phyloP scores from a whole-genome alignment of 2,888 invertebrate species.

The Allygus modestus region DNA sequence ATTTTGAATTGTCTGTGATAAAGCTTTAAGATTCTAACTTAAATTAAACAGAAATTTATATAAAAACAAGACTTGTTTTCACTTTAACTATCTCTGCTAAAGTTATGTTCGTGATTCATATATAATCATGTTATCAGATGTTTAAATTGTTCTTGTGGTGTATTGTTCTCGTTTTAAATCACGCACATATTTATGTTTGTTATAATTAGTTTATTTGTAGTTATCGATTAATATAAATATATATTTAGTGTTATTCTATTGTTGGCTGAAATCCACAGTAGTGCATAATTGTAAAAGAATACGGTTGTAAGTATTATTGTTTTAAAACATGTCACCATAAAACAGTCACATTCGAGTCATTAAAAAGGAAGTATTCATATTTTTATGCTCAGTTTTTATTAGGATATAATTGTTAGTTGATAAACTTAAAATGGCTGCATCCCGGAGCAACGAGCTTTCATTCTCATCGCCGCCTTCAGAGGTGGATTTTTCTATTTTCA shows the following conservation, averaged over 20 bases:
- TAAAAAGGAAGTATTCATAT: constrained; percentile 55
- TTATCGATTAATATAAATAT: background rate
- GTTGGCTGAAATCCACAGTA: constrained; percentile 29
- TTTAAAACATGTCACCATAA: background rate
- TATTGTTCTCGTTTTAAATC: constrained; percentile 15
- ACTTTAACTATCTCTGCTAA: background rate
- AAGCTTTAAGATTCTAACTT: background rate
- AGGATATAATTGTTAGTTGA: constrained; percentile 55
- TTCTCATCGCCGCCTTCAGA: background rate
- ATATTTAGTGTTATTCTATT: constrained; percentile 15
- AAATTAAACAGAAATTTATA: background rate
- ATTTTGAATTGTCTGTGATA: background rate
- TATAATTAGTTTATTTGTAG: background rate
- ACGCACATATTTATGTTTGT: constrained; percentile 48
- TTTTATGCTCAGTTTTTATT: constrained; percentile 55
- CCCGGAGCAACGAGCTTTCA: background rate
- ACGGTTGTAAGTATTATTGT: background rate
- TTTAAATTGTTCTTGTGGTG: too few relatives aligned
- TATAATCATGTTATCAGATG: background rate
- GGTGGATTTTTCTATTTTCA: background rate
- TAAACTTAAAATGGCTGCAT: constrained; percentile 28
- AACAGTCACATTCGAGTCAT: constrained; percentile 2
- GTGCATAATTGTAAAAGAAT: background rate
- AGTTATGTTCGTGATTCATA: background rate
- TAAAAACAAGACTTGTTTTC: background rate